Base-by-base conservation (phyloP, 2,888 invertebrate species). In the Steromphala cineraria region DNA sequence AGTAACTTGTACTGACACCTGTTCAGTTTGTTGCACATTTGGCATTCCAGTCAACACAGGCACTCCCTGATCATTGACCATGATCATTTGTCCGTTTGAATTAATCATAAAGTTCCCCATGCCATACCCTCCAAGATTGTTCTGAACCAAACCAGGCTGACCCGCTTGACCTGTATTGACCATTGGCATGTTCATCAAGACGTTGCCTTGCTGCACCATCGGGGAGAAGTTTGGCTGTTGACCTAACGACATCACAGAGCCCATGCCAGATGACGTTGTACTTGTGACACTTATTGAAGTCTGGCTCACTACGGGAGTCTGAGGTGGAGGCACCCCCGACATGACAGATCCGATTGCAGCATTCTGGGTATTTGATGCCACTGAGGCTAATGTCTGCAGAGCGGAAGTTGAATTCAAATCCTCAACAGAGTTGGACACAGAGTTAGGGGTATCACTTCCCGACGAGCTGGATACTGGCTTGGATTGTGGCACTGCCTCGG, bases 11-110 rank as follows among this genome's bases (percentile, higher is more conserved):
- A 74, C 71, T 15, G 19, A 40, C 46, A 80, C 75, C 40, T 81
- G 81, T 53, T 78, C 75, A 55, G 5, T 24, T 31, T 78, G 81
- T 21, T 75, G 79, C n/a, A 55, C 31, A 17, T 78, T 78, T 15
- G 75, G 62, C 28, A 82, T 53, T 13, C 56, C 67, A 19, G 83
- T 53, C 78, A 85, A 81, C 3, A 86, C 75, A 13, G 90, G 89
- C 19, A 90, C 82, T 8, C 91, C 91, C 80, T 89, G 90, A 67
- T 90, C 90, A 81, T 89, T 90, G 24, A 90, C 83, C 78, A 90
- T 86, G 83, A 90, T 87, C 0, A 89, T 85, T 77, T 91, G 90
- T 79, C 89, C 89, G 75, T 88, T 88, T 71, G 86, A 88, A 67
- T 84, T 82, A 17, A 83, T 79, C 4, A 87, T 55, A 10, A 81